phyloP scores from a whole-genome alignment of 2,797 vertebrate genomes.

The Dendrocincla fuliginosa region DNA sequence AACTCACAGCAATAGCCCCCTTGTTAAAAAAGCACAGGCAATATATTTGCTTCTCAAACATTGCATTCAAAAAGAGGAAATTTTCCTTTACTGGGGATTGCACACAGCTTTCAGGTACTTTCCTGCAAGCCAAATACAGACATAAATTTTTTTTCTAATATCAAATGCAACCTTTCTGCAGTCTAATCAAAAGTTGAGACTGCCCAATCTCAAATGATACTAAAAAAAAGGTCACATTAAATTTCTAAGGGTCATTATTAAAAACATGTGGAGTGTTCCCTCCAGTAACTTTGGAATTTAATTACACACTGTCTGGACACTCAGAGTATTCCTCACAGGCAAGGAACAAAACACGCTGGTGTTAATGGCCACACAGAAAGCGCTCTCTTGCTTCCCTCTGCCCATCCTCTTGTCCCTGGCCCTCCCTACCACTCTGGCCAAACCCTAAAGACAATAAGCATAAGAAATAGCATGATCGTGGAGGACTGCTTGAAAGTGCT shows the following conservation, averaged over 20 bases:
- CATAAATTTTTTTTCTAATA: not conserved
- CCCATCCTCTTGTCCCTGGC: not conserved
- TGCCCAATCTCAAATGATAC: not conserved
- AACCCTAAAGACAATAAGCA: not conserved
- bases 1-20: not conserved
- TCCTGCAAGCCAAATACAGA: not conserved
- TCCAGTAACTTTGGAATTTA: constrained; percentile 3
- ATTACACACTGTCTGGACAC: not conserved
- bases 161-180: not conserved
- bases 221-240: not conserved
- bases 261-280: not conserved
- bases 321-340: not conserved
- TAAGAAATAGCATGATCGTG: not conserved
- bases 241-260: not conserved
- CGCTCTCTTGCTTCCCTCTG: not conserved
- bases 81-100: not conserved
- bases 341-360: not conserved
- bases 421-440: not conserved
- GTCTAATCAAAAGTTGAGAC: not conserved
- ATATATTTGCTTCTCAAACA: not conserved
- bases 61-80: not conserved
- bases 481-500: not conserved
- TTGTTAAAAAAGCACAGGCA: not conserved
- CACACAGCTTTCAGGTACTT: not conserved
- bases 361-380: not conserved